Evolutionary conservation across 2,888 invertebrate species (phyloP), one percentile per base, ranked within the genome.

Genomic region (Myopa tessellatipennis): DNA sequence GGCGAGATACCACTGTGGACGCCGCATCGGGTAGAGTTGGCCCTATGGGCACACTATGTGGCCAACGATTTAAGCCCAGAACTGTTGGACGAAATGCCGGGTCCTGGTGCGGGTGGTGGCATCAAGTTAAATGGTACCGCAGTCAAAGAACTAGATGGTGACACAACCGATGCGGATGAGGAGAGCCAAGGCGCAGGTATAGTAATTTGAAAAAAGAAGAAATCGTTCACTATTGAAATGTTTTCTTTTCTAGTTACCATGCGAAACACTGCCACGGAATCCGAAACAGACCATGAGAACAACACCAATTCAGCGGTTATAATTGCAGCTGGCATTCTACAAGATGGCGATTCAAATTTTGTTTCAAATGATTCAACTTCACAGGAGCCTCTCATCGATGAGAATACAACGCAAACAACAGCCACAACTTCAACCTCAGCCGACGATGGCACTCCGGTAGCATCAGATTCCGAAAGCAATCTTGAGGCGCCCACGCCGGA

Each of bases 31-130:
- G 96, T 98, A 77, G 98, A 98, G 90, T 90, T 98, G 86, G 95
- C 97, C 67, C 89, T 98, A 85, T 98, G 98, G 98, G 95, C 98
- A 77, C 97, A 97, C 90, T 95, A 95, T 88, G 94, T 97, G 77
- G 93, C 96, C 81, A 93, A 94, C 80, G 96, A 97, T 85, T 88
- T 95, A 83, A 95, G 94, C 89, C 96, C 97, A 55, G 94, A 95
- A 85, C 90, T 97, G 81, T 91, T 97, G 82, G 95, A 95, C 84
- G 93, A 93, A 84, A 93, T 95, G 90, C 94, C 93, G 7, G 82
- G 82, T 68, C 84, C 85, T 14, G 84, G 85, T n/a, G 81, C 80
- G 58, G 84, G 86, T 10, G 78, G 79, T 58, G 79, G 81, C 71
- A 79, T 80, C 52, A 83, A 83, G 67, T 83, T 83, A 50, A 87